Conservation (phyloP, 2,113 vertebrate genomes). For the Nyctibius bracteatus region DNA sequence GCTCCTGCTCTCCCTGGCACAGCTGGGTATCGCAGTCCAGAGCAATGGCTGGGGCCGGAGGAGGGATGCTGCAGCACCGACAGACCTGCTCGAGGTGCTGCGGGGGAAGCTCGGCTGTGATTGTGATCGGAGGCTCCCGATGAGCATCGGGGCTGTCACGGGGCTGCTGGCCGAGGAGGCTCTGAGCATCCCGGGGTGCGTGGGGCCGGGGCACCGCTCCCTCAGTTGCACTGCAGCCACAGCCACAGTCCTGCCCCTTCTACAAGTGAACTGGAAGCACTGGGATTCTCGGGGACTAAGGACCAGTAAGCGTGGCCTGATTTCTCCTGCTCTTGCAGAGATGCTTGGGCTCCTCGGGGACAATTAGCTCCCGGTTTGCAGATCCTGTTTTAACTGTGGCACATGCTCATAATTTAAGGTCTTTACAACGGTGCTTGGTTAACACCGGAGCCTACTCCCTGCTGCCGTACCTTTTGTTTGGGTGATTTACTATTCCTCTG, state of each 20-base stretch:
- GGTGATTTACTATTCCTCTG: constrained; percentile 58
- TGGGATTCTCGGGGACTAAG: background rate
- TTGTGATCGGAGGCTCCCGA: background rate
- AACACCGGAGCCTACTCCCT: constrained; percentile 44
- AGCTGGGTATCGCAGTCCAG: fast-evolving
- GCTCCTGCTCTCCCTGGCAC: background rate
- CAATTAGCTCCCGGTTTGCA: background rate
- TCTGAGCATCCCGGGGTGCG: fast-evolving
- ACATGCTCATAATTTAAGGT: constrained; percentile 32
- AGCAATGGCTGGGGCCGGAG: background rate
- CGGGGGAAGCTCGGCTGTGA: background rate
- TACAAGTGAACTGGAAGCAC: background rate
- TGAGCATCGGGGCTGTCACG: background rate
- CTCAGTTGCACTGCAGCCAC: background rate
- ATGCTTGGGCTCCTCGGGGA: background rate
- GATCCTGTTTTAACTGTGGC: background rate
- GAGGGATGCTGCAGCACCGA: background rate
- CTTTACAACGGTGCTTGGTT: constrained; percentile 7
- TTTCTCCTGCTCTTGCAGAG: fast-evolving
- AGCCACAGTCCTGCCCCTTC: fast-evolving
- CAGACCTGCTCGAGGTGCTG: background rate
- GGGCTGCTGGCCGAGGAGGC: background rate
- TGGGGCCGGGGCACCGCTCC: background rate
- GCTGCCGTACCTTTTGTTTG: constrained; percentile 45
- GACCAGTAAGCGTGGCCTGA: background rate